Conservation (phyloP, 2,113 vertebrate species). For the Hyla sarda region DNA sequence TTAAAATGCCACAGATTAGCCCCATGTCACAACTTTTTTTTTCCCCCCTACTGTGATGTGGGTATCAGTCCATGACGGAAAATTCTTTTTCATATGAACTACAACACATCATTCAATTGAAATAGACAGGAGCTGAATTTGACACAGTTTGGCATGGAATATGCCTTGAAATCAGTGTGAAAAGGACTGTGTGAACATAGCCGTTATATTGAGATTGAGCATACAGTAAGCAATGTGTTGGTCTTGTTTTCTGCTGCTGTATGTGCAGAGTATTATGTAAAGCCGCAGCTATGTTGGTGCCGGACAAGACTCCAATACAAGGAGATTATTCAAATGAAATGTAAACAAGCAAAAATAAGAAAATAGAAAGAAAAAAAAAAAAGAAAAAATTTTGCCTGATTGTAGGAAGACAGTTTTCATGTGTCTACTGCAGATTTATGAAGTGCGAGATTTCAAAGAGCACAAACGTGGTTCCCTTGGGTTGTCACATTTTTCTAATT, state of each 20-base stretch:
- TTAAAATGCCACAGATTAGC: too few species aligned
- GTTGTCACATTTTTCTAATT: slow-evolving; percentile 25
- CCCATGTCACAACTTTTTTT: too few species aligned
- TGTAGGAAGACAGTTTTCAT: background rate
- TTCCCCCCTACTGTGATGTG: too few species aligned
- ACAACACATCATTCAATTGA: too few species aligned
- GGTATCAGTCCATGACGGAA: too few species aligned
- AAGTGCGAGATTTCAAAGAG: background rate
- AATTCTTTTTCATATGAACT: too few species aligned
- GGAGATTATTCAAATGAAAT: background rate
- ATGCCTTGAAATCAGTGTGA: too few species aligned
- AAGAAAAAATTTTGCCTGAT: background rate
- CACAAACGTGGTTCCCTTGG: background rate
- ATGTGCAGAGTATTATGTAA: background rate
- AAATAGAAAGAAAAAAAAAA: background rate
- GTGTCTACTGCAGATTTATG: background rate
- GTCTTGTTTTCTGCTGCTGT: too few species aligned
- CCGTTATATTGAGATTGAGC: background rate
- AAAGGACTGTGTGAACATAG: too few species aligned
- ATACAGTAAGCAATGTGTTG: background rate
- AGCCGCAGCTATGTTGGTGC: background rate
- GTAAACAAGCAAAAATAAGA: background rate
- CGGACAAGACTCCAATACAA: background rate
- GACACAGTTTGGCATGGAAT: too few species aligned
- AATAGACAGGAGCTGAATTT: too few species aligned